These are phyloP conservation scores for Scelioninae gen. 2 DNA, from an alignment of 2,888 invertebrate species.

Conservation along the genomic window DNA sequence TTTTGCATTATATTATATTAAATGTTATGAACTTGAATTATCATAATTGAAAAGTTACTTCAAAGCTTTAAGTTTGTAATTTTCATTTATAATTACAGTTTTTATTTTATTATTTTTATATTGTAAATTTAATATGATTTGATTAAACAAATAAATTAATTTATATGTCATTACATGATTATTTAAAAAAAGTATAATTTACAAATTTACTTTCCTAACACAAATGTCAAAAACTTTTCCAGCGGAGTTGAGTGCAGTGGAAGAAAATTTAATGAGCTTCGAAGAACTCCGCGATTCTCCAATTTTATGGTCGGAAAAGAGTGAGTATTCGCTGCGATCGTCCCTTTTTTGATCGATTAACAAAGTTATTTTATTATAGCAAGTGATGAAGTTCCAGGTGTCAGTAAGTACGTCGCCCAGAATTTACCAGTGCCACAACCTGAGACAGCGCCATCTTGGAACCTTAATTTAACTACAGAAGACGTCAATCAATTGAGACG, in stretches of 20 bases:
- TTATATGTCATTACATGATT: no score
- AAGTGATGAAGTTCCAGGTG: slow-evolving; percentile 86
- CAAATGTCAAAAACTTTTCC: no score
- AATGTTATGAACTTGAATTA: no score
- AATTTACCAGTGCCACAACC: slow-evolving; percentile 78
- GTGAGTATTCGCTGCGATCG: slow-evolving; percentile 33
- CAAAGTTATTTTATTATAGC: slow-evolving; percentile 62
- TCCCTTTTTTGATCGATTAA: slow-evolving; percentile 15
- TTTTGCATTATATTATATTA: no score
- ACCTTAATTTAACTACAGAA: slow-evolving; percentile 82
- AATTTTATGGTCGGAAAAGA: slow-evolving; percentile 52
- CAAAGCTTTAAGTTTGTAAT: no score
- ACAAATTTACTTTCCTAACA: no score
- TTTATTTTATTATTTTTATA: no score
- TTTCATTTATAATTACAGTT: no score
- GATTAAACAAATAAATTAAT: no score
- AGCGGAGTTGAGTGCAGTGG: slow-evolving; percentile 74
- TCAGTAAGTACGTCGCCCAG: slow-evolving; percentile 87
- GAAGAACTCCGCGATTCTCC: slow-evolving; percentile 85
- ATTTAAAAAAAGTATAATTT: no score
- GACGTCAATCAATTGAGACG: slow-evolving; percentile 87
- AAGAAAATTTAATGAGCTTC: slow-evolving; percentile 88
- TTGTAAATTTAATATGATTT: no score
- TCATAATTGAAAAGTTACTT: no score
- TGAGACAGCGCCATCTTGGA: slow-evolving; percentile 80